Evolutionary conservation across 2,113 vertebrate genomes (phyloP).

Genomic region (Myotis brandtii): DNA sequence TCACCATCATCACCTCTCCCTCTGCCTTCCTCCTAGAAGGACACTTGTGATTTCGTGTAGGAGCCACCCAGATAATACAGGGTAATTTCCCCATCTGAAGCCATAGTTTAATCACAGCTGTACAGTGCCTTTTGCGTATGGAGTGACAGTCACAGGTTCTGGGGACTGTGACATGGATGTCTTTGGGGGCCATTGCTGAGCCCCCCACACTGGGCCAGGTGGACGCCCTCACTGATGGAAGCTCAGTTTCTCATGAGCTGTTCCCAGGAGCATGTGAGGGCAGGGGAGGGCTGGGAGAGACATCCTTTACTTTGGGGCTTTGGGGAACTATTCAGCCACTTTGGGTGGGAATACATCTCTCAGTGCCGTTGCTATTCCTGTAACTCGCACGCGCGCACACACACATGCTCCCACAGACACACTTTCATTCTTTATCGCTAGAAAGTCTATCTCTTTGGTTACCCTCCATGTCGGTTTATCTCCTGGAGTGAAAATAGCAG

Average conservation of each 20-base stretch:
- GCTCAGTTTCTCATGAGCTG: not conserved
- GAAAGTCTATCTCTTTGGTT: not conserved
- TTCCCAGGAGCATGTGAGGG: too few species aligned
- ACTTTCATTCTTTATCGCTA: not conserved
- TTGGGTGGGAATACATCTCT: not conserved
- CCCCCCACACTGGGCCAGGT: not conserved
- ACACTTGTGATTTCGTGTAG: not conserved
- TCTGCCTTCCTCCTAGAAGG: not conserved
- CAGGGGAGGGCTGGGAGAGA: not conserved
- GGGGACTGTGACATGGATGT: too few species aligned
- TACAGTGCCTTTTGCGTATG: not conserved
- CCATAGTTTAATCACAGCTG: not conserved
- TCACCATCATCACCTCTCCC: not conserved
- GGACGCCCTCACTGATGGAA: accelerated
- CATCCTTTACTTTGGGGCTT: not conserved
- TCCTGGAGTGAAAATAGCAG: not conserved
- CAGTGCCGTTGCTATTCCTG: not conserved
- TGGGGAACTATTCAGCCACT: accelerated
- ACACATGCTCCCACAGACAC: not conserved
- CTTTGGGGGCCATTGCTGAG: not conserved
- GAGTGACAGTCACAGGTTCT: not conserved
- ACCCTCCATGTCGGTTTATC: not conserved
- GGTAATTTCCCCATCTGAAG: not conserved
- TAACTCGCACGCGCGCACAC: not conserved
- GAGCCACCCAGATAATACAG: not conserved